phyloP scores from a whole-genome alignment of 2,113 vertebrate genomes.

The Pterophyllum scalare region DNA sequence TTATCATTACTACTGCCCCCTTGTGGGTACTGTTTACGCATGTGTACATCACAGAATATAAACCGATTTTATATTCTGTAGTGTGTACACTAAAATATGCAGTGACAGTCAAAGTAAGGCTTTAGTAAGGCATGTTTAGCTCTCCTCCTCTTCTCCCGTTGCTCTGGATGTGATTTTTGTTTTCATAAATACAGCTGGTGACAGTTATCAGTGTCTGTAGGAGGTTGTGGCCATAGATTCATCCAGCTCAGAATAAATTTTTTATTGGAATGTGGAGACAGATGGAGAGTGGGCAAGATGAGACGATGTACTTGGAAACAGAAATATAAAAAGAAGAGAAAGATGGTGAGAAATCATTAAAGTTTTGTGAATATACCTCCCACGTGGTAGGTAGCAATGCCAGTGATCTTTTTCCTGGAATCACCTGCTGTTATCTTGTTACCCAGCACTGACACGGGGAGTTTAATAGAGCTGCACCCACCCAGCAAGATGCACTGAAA shows the following conservation, averaged over 20 bases:
- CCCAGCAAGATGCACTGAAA: slow-evolving; percentile 1
- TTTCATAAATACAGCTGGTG: slow-evolving; percentile 7
- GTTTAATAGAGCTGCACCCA: not conserved
- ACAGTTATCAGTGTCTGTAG: not conserved
- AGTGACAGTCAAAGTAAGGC: not conserved
- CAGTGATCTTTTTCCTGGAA: slow-evolving; percentile 6
- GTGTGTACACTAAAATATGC: not conserved
- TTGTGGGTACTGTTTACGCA: slow-evolving; percentile 46
- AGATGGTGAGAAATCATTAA: not conserved
- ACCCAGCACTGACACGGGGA: not conserved
- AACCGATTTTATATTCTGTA: too few species aligned
- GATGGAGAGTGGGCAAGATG: not conserved
- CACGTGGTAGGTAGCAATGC: not conserved
- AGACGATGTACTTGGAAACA: not conserved
- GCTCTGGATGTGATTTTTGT: not conserved
- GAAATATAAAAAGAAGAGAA: not conserved
- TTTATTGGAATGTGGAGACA: not conserved
- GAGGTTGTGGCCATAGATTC: not conserved
- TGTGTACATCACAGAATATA: not conserved
- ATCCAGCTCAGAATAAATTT: not conserved
- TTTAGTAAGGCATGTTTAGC: not conserved
- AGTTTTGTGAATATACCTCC: not conserved
- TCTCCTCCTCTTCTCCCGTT: not conserved
- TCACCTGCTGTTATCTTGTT: slow-evolving; percentile 24
- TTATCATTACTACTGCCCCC: slow-evolving; percentile 57